phyloP scores from a whole-genome alignment of 2,797 vertebrate species.

The Prunella strophiata region DNA sequence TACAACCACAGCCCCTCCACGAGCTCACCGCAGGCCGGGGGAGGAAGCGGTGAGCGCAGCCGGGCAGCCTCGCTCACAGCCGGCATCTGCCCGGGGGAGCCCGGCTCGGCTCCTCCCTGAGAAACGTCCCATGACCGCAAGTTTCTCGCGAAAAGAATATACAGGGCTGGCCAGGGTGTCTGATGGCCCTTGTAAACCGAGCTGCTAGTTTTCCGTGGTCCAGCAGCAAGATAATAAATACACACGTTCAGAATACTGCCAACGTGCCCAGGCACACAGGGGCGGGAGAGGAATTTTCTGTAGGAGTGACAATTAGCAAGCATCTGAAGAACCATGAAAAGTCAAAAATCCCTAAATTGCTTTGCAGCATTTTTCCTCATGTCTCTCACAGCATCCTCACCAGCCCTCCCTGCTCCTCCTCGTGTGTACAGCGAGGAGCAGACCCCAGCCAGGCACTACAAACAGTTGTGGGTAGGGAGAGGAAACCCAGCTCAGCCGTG shows the following conservation, averaged over 20 bases:
- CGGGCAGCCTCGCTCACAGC: neutral
- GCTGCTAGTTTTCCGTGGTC: neutral
- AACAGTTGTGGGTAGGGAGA: neutral
- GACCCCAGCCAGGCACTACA: neutral
- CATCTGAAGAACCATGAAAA: neutral
- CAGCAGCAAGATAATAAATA: neutral
- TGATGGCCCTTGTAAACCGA: neutral
- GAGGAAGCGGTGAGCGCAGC: neutral
- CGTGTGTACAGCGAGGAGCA: fast-evolving
- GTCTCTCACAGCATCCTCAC: neutral
- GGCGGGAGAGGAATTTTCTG: neutral
- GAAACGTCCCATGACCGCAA: fast-evolving
- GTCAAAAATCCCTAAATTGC: neutral
- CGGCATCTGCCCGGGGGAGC: neutral
- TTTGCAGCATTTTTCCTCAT: neutral
- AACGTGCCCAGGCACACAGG: neutral
- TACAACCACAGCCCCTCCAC: neutral
- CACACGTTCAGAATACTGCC: too few relatives aligned
- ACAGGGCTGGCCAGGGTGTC: neutral
- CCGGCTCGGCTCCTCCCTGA: fast-evolving
- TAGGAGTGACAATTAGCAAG: neutral
- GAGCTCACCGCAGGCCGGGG: neutral
- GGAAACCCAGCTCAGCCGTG: neutral
- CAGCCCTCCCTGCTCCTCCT: neutral
- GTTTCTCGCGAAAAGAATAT: neutral